phyloP scores from a whole-genome alignment of 2,797 vertebrate genomes.

The Bryconaethiops microstoma region DNA sequence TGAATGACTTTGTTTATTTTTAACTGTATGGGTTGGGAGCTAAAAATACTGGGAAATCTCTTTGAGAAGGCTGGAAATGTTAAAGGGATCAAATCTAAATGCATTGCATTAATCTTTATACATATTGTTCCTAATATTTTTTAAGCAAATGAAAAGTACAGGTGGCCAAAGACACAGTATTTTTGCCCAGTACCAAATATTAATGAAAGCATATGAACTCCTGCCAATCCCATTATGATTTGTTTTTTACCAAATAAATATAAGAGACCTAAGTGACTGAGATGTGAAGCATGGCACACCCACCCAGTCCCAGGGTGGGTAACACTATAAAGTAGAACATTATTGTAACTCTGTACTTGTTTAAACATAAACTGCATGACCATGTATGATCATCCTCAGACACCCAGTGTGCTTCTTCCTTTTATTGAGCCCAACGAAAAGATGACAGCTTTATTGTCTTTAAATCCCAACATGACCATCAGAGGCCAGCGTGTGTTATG shows the following conservation, averaged over 20 bases:
- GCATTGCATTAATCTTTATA: too few relatives aligned
- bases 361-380: slow-evolving; percentile 11
- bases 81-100: too few relatives aligned
- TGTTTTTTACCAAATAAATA: too few relatives aligned
- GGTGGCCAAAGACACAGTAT: too few relatives aligned
- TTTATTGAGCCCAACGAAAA: slow-evolving; percentile 46
- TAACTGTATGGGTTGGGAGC: too few relatives aligned
- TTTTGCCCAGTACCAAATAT: not conserved
- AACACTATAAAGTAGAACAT: not conserved
- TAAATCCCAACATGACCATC: slow-evolving; percentile 41
- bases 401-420: not conserved
- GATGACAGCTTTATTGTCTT: slow-evolving; percentile 49
- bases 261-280: not conserved
- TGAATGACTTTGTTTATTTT: too few relatives aligned
- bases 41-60: not conserved
- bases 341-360: slow-evolving; percentile 8
- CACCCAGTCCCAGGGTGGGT: not conserved
- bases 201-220: too few relatives aligned
- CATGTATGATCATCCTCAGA: slow-evolving; percentile 15
- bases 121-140: too few relatives aligned
- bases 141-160: too few relatives aligned
- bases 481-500: slow-evolving; percentile 28
- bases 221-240: too few relatives aligned
- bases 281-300: too few relatives aligned
- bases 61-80: too few relatives aligned